A percentile compares a stretch with the other conserved stretches of the same genome.
These are phyloP conservation scores for Heteromurus nitidus DNA, from an alignment of 2,888 invertebrate genomes.

Conservation along the genomic window DNA sequence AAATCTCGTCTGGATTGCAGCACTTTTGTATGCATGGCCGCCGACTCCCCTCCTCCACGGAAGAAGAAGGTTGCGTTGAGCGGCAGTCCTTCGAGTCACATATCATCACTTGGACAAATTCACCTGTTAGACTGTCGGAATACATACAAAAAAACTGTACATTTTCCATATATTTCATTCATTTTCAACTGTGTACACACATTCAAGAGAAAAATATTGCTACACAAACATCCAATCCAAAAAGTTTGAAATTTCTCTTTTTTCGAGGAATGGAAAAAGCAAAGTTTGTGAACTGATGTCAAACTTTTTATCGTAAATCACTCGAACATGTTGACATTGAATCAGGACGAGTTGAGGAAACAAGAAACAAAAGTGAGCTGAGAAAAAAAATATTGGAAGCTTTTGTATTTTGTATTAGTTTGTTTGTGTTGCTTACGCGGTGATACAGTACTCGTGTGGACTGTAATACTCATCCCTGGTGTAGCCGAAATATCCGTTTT, in stretches of 20 bases:
- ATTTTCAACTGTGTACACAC: too few relatives aligned
- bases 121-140: constrained; percentile 48
- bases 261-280: too few relatives aligned
- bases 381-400: too few relatives aligned
- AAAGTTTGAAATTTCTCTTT: too few relatives aligned
- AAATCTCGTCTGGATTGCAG: constrained; percentile 64
- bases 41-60: constrained; percentile 2
- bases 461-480: constrained; percentile 60
- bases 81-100: constrained; percentile 42
- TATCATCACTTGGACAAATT: constrained; percentile 44
- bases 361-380: too few relatives aligned
- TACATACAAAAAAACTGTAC: neutral
- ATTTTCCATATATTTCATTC: neutral
- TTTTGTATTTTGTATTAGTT: neutral
- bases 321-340: too few relatives aligned
- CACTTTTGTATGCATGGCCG: constrained; percentile 62
- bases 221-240: too few relatives aligned
- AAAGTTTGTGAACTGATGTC: too few relatives aligned
- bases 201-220: too few relatives aligned
- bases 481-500: constrained; percentile 64
- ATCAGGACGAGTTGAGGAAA: too few relatives aligned
- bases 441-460: constrained; percentile 64
- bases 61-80: neutral
- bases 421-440: constrained; percentile 29
- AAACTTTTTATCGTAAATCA: too few relatives aligned